A percentile compares a stretch with the other conserved stretches of the same genome.
Conservation (phyloP, 2,888 invertebrate genomes). For the Hyppa rectilinea region DNA sequence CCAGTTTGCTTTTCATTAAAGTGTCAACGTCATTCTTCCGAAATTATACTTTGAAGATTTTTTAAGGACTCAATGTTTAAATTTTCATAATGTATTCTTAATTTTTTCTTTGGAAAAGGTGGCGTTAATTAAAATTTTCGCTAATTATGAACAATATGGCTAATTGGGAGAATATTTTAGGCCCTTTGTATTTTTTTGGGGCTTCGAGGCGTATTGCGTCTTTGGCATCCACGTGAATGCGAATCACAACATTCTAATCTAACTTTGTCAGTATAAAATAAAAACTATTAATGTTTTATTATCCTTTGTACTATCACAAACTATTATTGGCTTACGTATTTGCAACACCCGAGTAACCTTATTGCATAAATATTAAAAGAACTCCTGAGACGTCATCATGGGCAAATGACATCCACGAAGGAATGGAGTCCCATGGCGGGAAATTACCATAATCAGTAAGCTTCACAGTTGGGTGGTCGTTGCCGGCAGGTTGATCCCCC, state of each 20-base stretch:
- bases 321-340: background rate
- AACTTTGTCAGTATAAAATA: background rate
- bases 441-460: conserved; percentile 62
- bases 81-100: conserved; percentile 39
- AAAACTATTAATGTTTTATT: background rate
- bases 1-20: conserved; percentile 66
- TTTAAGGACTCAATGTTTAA: conserved; percentile 39
- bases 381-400: conserved; percentile 20
- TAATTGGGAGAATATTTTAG: conserved; percentile 32
- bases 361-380: conserved; percentile 17
- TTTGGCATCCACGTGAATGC: background rate
- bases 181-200: background rate
- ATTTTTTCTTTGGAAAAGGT: conserved; percentile 27
- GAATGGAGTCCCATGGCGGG: conserved; percentile 37
- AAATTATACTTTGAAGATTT: conserved; percentile 58
- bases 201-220: background rate
- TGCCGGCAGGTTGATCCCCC: conserved; percentile 21
- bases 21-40: conserved; percentile 56
- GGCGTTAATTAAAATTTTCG: conserved; percentile 19
- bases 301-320: background rate
- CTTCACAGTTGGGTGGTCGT: conserved; percentile 39
- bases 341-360: background rate
- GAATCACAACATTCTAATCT: background rate
- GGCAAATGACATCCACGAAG: conserved; percentile 29
- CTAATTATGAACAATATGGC: conserved; percentile 37